Evolutionary conservation across 2,113 vertebrate species (phyloP), one percentile per base, ranked within the genome.

Genomic region (Chunga burmeisteri): DNA sequence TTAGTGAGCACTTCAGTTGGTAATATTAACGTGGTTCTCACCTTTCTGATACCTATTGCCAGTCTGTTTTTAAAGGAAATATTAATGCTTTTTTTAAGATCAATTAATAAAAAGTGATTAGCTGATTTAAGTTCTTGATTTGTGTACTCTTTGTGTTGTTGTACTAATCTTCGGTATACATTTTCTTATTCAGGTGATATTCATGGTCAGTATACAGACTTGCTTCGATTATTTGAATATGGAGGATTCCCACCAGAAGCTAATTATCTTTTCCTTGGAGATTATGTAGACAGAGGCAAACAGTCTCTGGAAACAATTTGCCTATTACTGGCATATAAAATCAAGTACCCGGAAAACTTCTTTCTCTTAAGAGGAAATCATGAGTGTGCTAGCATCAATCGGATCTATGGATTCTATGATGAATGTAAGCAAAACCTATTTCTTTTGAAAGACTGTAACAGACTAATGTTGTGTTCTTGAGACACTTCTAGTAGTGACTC

Each of bases 281-380:
- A 99, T 98, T 99, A 99, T 23, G 99, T 99, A 98, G 99, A 99
- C 97, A 98, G 99, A 98, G 99, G 99, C 96, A 99, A 99, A 96
- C 99, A 99, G 95, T 99, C 99, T 81, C 98, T 99, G 98, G 99
- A 99, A 98, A 99, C 99, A 94, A 99, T 99, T 98, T 99, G 99
- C 97, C 98, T 99, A 86, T 98, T 99, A 80, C 97, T 99, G 97
- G 99, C 99, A 63, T 99, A 99, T 98, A 99, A 99, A 98, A 99
- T 99, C 96, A 99, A 99, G 98, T 99, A 99, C 94, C 99, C 99
- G 0, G 99, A 99, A 97, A 99, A 99, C 98, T 99, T 99, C 97
- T 99, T 99, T 97, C 99, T 99, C 93, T 98, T 99, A 86, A 98
- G 99, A 96, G 99, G 99, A 96, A 99, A 99, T 98, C 99, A 99